Conservation (phyloP, 2,797 vertebrate species). For the Xenopus petersii region DNA sequence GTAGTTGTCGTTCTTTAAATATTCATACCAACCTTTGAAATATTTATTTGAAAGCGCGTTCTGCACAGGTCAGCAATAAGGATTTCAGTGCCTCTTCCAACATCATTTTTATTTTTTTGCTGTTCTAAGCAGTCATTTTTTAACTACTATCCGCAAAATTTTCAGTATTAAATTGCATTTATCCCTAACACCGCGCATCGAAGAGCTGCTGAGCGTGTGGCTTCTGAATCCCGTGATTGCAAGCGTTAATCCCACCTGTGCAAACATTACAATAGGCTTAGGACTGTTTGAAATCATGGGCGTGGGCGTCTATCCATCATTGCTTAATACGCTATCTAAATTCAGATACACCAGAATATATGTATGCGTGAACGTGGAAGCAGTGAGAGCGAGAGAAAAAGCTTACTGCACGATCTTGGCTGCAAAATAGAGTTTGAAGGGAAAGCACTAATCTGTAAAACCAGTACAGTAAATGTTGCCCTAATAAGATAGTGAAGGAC, state of each 20-base stretch:
- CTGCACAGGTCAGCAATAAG: constrained; percentile 72
- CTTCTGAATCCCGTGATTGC: constrained; percentile 41
- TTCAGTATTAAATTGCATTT: constrained; percentile 51
- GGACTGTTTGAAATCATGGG: constrained; percentile 47
- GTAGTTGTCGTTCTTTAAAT: constrained; percentile 96
- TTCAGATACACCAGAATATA: constrained; percentile 30
- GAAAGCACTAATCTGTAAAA: too few species aligned
- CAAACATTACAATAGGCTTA: constrained; percentile 52
- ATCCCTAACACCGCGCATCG: constrained; percentile 56
- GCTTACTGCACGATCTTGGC: too few species aligned
- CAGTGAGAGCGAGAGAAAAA: too few species aligned
- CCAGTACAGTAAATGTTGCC: too few species aligned
- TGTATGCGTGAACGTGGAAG: too few species aligned
- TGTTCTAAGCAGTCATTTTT: constrained; percentile 65
- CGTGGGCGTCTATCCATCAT: constrained; percentile 53
- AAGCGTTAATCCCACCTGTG: constrained; percentile 50
- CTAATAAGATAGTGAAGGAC: too few species aligned
- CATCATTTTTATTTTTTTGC: constrained; percentile 53
- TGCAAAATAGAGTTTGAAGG: too few species aligned
- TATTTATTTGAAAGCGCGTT: constrained; percentile 87
- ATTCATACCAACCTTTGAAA: constrained; percentile 98
- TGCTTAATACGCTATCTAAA: constrained; percentile 52
- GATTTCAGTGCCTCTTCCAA: constrained; percentile 60
- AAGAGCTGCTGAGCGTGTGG: constrained; percentile 27
- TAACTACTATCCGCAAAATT: constrained; percentile 56